Conservation (phyloP, 2,113 vertebrate species). For the Lepus timidus region DNA sequence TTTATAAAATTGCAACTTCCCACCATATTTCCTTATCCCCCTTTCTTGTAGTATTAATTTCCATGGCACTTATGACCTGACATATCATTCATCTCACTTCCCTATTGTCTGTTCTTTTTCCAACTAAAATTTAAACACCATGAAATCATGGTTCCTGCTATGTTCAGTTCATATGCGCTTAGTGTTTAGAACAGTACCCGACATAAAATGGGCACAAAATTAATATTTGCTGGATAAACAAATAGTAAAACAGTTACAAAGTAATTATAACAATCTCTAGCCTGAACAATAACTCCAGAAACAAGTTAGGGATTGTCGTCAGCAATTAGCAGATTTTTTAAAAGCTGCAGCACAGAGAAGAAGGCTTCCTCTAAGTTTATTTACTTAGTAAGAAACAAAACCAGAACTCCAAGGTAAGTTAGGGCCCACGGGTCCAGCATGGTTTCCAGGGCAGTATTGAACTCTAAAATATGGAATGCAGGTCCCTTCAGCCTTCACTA, state of each 20-base stretch:
- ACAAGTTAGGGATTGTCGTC: neutral
- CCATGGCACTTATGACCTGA: neutral
- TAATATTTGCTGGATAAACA: neutral
- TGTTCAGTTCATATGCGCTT: neutral
- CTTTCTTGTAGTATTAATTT: slow-evolving; percentile 29
- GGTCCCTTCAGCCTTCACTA: neutral
- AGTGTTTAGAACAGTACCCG: neutral
- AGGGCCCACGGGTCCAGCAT: neutral
- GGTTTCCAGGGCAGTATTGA: neutral
- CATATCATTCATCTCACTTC: neutral
- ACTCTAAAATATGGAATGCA: neutral
- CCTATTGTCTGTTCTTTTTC: neutral
- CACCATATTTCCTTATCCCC: neutral
- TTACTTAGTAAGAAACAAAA: slow-evolving; percentile 22
- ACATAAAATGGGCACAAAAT: neutral
- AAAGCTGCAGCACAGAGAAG: neutral
- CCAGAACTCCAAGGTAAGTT: slow-evolving; percentile 2
- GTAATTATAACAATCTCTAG: neutral
- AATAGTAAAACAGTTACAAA: slow-evolving; percentile 15
- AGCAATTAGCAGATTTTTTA: neutral
- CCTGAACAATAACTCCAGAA: neutral
- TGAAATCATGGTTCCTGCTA: neutral
- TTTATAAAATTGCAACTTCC: neutral
- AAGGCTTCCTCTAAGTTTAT: neutral
- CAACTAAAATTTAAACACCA: neutral